Evolutionary conservation across 1,140 invertebrate genomes (phyloP).

Genomic region (Vollenhovia emeryi): DNA sequence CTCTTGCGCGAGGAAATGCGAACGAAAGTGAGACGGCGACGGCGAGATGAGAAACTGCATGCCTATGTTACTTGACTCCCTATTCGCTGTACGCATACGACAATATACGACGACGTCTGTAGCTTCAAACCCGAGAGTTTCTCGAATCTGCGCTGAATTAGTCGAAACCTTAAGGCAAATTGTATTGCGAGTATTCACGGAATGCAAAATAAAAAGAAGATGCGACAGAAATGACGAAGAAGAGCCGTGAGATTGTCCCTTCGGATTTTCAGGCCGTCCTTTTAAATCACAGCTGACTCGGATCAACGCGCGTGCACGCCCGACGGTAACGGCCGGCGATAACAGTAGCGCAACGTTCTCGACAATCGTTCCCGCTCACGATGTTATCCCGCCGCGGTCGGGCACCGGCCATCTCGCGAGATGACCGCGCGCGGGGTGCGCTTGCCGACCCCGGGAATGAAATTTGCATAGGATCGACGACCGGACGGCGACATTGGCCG

Average conservation of each 20-base stretch:
- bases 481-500: not conserved
- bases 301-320: not conserved
- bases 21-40: slow-evolving; percentile 17
- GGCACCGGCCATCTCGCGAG: not conserved
- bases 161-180: not conserved
- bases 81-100: slow-evolving; percentile 3
- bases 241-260: not conserved
- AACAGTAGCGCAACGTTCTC: not conserved
- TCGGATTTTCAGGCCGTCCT: not conserved
- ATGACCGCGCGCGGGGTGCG: slow-evolving; percentile 2
- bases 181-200: not conserved
- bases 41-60: slow-evolving; percentile 31
- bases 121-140: not conserved
- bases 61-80: not conserved
- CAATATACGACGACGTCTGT: not conserved
- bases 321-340: not conserved
- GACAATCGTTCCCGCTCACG: not conserved
- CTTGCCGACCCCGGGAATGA: slow-evolving; percentile 5
- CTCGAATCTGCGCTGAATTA: not conserved
- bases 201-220: slow-evolving; percentile 14
- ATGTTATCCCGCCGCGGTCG: no score
- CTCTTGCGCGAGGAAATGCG: slow-evolving; percentile 29
- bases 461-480: slow-evolving; percentile 38
- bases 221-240: not conserved
- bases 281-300: not conserved